Base-by-base conservation (phyloP, 2,797 vertebrate genomes). In the Acrossocheilus fasciatus region DNA sequence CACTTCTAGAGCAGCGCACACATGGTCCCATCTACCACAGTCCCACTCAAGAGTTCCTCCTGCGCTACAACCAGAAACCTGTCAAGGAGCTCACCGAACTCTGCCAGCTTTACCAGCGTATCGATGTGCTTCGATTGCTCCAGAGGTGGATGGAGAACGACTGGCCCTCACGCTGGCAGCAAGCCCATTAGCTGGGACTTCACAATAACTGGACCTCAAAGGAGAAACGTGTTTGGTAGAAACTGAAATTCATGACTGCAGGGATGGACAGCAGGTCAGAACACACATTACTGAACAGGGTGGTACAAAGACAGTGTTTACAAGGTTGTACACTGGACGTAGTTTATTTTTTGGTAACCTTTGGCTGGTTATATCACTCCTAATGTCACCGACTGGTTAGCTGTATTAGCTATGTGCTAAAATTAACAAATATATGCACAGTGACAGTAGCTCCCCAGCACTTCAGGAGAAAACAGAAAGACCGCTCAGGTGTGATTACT, bases 21-120 rank as follows among this genome's bases (percentile, higher is more conserved):
- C 95, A 95, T 81, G 96, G 95, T 72, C 94, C 96, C 89, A 87
- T 96, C 92, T 93, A 92, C 5, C 96, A 97, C 86, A 99, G 98
- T 93, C 98, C 98, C 83, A 99, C 98, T 57, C 93, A 98, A 92
- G 98, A 98, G 92, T 97, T 99, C 93, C 93, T 99, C 92, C 92
- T 97, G 66, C 97, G 97, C 70, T 98, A 98, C 92, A 98, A 96
- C 89, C 97, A 99, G 93, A 96, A 97, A 92, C 96, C 96, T 0
- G 98, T 99, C 90, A 95, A 94, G 0, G 98, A 99, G 91, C 96
- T 99, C 87, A 96, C 97, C 43, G 96, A 98, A 91, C 97, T 99
- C 30, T 99, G 98, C 94, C 96, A 95, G 91, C 92, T 97, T 75
- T 99, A 99, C 94, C 97, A 96, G 92, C 96, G 98, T 90, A 97